Conservation (phyloP, 2,888 invertebrate genomes). For the Xestobium rufovillosum region DNA sequence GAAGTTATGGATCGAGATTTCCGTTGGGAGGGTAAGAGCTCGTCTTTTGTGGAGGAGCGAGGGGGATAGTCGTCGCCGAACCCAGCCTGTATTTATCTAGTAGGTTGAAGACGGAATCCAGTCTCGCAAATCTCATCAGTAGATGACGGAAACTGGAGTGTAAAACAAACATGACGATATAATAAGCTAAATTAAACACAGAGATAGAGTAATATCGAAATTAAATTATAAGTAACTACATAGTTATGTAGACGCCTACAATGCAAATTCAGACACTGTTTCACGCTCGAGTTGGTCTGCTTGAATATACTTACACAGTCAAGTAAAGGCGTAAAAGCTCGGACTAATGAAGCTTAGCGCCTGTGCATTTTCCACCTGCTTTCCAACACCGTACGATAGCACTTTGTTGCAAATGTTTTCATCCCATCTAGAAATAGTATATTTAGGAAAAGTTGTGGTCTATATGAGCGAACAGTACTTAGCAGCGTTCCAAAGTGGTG, state of each 20-base stretch:
- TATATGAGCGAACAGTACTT: too few species aligned
- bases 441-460: too few species aligned
- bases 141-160: constrained; percentile 36
- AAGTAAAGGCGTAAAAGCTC: constrained; percentile 26
- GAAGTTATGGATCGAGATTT: too few species aligned
- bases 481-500: too few species aligned
- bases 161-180: constrained; percentile 39
- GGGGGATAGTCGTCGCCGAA: constrained; percentile 6
- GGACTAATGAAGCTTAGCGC: constrained; percentile 1
- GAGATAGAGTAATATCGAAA: constrained; percentile 37
- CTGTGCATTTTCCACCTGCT: too few species aligned
- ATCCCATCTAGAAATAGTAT: too few species aligned
- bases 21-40: too few species aligned
- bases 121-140: constrained; percentile 36
- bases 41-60: constrained; percentile 8
- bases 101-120: too few species aligned
- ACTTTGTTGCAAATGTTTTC: too few species aligned
- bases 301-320: constrained; percentile 22
- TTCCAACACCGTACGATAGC: too few species aligned
- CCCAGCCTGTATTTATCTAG: too few species aligned
- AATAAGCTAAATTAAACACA: constrained; percentile 40
- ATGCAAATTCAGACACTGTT: constrained; percentile 36
- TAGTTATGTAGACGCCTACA: constrained; percentile 33
- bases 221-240: constrained; percentile 37
- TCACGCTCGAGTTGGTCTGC: constrained; percentile 31